Conservation (phyloP, 1,140 invertebrate genomes). For the Eupeodes corollae region DNA sequence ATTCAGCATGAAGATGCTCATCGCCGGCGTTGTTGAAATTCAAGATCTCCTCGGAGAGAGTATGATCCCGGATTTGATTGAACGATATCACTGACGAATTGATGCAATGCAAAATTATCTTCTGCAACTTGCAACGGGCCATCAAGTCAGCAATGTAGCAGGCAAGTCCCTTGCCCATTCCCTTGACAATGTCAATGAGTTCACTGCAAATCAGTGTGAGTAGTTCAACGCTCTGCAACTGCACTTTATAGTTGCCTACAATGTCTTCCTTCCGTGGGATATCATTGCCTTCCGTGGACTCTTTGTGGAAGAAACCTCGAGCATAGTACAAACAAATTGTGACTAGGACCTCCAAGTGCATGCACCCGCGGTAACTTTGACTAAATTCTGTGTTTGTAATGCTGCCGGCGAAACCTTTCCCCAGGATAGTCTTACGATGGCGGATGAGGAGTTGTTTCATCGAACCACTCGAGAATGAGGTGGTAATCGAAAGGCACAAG, state of each 20-base stretch:
- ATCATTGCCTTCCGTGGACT: constrained; percentile 44
- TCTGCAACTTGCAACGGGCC: constrained; percentile 75
- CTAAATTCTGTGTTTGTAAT: constrained; percentile 48
- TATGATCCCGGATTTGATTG: constrained; percentile 23
- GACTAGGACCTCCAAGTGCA: constrained; percentile 75
- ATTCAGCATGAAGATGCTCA: constrained; percentile 55
- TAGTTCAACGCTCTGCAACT: constrained; percentile 66
- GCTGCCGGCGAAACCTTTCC: constrained; percentile 65
- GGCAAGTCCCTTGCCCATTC: constrained; percentile 68
- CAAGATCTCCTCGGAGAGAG: constrained; percentile 74
- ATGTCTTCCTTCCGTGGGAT: constrained; percentile 61
- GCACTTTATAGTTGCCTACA: constrained; percentile 61
- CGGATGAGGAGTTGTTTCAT: constrained; percentile 51
- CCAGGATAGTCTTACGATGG: constrained; percentile 71
- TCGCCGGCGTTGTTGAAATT: constrained; percentile 65
- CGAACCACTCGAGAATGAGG: constrained; percentile 46
- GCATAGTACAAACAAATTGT: constrained; percentile 69
- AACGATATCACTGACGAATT: constrained; percentile 58
- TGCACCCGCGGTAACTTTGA: constrained; percentile 57
- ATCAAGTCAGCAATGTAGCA: constrained; percentile 74
- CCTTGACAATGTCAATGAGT: constrained; percentile 67
- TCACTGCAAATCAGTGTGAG: constrained; percentile 67
- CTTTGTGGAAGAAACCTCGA: constrained; percentile 68
- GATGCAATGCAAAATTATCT: constrained; percentile 75
- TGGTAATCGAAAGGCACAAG: constrained; percentile 58